Conservation (phyloP, 2,797 vertebrate species). For the Eleutherodactylus coqui region DNA sequence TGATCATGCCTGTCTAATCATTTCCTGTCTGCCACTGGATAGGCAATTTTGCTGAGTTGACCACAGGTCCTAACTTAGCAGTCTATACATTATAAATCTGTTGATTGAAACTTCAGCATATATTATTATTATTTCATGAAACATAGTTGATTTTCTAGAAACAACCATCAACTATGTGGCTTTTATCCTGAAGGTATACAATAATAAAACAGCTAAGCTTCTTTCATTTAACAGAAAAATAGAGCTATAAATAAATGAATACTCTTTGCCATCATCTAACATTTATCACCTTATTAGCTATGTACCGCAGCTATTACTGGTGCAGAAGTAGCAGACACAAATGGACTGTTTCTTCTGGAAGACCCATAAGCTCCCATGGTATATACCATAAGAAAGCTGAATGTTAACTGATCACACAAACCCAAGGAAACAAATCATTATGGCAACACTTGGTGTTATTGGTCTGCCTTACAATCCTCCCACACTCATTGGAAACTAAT, state of each 20-base stretch:
- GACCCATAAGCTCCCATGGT: not conserved
- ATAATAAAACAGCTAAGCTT: not conserved
- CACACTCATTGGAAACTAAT: no score
- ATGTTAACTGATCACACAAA: no score
- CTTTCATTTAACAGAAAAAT: not conserved
- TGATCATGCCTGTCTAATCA: slow-evolving; percentile 65
- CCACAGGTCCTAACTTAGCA: not conserved
- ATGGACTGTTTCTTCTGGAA: not conserved
- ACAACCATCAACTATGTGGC: not conserved
- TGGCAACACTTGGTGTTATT: no score
- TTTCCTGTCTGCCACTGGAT: slow-evolving; percentile 60
- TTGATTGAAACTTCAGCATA: slow-evolving; percentile 13
- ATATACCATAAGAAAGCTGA: not conserved
- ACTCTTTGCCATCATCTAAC: not conserved
- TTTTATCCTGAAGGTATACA: not conserved
- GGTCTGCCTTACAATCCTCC: no score
- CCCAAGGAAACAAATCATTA: no score
- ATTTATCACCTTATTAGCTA: not conserved
- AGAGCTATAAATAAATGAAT: not conserved
- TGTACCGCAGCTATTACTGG: no score
- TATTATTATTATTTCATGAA: slow-evolving; percentile 35
- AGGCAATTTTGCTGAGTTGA: slow-evolving; percentile 50
- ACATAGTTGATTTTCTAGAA: not conserved
- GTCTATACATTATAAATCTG: slow-evolving; percentile 27
- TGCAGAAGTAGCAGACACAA: not conserved